Evolutionary conservation across 2,888 invertebrate genomes (phyloP).

Genomic region (Nomada ruficornis): DNA sequence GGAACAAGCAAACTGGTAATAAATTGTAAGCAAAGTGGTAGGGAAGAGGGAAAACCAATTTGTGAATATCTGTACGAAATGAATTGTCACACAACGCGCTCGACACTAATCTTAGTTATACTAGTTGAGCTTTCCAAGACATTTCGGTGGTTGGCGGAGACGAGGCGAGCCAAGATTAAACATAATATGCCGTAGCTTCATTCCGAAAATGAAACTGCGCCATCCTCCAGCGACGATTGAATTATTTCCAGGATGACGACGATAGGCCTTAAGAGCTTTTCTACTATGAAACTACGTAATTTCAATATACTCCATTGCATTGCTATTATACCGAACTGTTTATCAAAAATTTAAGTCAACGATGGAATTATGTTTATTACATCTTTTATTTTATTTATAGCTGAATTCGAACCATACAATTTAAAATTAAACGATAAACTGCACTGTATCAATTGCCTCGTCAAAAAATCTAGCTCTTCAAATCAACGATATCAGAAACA

Average conservation of each 20-base stretch:
- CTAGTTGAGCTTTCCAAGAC: conserved; percentile 53
- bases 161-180: conserved; percentile 72
- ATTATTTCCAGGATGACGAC: conserved; percentile 56
- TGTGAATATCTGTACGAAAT: conserved; percentile 35
- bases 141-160: conserved; percentile 57
- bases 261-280: conserved; percentile 47
- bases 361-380: background rate
- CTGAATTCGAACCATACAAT: too few species aligned
- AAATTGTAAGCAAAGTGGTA: background rate
- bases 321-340: background rate
- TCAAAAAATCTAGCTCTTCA: too few species aligned
- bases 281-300: conserved; percentile 30
- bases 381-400: background rate
- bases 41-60: background rate
- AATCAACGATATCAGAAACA: too few species aligned
- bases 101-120: conserved; percentile 57
- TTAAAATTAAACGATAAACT: too few species aligned
- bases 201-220: conserved; percentile 64
- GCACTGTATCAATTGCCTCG: too few species aligned
- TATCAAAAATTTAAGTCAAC: background rate
- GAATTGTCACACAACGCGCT: conserved; percentile 52
- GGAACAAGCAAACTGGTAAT: background rate
- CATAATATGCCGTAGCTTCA: conserved; percentile 67
- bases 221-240: conserved; percentile 55
- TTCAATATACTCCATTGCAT: conserved; percentile 11